Percentiles rank a stretch among this genome's conserved stretches.
Conservation (phyloP, 92 coral and sea anemone species). For the Palythoa grandis region DNA sequence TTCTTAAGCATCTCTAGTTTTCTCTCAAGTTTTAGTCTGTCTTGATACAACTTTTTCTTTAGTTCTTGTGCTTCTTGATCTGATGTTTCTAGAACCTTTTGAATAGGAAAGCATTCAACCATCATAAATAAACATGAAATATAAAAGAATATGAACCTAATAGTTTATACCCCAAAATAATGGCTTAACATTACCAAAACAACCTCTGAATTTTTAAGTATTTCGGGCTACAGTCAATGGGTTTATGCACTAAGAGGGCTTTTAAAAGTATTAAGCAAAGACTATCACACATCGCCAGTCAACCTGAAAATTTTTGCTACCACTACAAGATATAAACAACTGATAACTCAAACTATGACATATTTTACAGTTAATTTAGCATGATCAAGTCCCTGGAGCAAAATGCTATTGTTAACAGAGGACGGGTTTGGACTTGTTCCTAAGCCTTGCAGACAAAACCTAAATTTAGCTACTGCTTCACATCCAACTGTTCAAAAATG, state of each 20-base stretch:
- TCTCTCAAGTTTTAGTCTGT: conserved; percentile 71
- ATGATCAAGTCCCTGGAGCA: background rate
- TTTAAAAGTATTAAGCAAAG: background rate
- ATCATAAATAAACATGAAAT: background rate
- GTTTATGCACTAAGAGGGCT: background rate
- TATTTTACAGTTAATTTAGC: conserved; percentile 13
- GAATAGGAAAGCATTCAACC: background rate
- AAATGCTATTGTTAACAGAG: background rate
- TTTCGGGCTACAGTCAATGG: too few relatives aligned
- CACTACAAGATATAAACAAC: background rate
- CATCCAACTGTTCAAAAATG: background rate
- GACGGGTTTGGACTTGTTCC: conserved; percentile 20
- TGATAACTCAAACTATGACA: background rate
- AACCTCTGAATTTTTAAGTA: too few relatives aligned
- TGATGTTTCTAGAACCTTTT: conserved; percentile 83
- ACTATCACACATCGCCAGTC: background rate
- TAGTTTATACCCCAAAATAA: too few relatives aligned
- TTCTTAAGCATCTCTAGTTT: conserved; percentile 75
- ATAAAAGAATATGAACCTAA: too few relatives aligned
- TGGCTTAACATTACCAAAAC: too few relatives aligned
- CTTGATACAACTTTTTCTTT: conserved; percentile 79
- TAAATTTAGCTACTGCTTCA: background rate
- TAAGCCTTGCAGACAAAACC: background rate
- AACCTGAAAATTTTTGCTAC: background rate
- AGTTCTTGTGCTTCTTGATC: conserved; percentile 92